Percentiles rank a stretch among this genome's conserved stretches.
phyloP scores from a whole-genome alignment of 2,888 invertebrate species.

The Corbicula japonica region DNA sequence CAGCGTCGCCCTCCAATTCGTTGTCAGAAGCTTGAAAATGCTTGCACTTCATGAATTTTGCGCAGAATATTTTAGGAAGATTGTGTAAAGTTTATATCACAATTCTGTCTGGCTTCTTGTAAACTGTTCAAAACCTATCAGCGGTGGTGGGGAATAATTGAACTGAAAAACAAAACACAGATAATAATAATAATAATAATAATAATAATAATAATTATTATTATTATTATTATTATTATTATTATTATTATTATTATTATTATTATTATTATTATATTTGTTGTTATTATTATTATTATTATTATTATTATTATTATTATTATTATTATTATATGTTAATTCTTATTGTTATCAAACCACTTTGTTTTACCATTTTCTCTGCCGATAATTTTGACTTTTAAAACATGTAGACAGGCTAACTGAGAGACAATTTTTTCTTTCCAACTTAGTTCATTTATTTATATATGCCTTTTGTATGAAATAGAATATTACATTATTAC shows the following conservation, averaged over 20 bases:
- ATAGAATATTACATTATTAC: too few relatives aligned
- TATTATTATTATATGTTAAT: neutral
- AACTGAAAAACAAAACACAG: conserved; percentile 67
- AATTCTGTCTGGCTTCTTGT: conserved; percentile 66
- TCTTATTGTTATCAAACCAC: neutral
- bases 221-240: neutral
- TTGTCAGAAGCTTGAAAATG: too few relatives aligned
- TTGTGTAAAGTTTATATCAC: conserved; percentile 33
- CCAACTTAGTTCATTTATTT: too few relatives aligned
- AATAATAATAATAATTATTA: neutral
- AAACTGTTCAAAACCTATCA: conserved; percentile 77
- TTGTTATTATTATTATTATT: neutral
- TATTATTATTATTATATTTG: neutral
- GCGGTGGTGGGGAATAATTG: conserved; percentile 70
- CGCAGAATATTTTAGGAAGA: too few relatives aligned
- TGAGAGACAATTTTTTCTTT: too few relatives aligned
- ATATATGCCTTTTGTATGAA: too few relatives aligned
- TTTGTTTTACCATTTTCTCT: too few relatives aligned
- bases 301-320: neutral
- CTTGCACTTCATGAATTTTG: too few relatives aligned
- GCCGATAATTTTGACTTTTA: too few relatives aligned
- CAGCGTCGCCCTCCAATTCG: too few relatives aligned
- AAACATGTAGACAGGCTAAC: too few relatives aligned
- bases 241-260: neutral
- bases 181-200: neutral